Percentiles rank a stretch among this genome's conserved stretches.
phyloP scores from a whole-genome alignment of 1,140 invertebrate genomes.

The Branchinecta lindahli region DNA sequence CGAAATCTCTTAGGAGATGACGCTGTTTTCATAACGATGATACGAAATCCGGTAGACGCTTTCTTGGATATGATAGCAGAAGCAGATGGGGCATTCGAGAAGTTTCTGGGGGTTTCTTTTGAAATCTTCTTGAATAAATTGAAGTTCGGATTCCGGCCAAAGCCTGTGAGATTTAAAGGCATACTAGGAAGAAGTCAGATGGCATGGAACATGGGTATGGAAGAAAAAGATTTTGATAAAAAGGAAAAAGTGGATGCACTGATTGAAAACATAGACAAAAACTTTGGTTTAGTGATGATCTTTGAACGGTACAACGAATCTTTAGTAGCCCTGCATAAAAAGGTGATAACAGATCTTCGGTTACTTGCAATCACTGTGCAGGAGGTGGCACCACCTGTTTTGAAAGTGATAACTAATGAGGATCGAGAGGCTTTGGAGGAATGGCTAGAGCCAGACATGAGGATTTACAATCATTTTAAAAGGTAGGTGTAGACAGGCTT shows the following conservation, averaged over 20 bases:
- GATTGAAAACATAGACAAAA: neutral
- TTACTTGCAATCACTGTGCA: neutral
- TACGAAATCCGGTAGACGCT: neutral
- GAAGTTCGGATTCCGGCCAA: neutral
- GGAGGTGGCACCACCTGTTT: neutral
- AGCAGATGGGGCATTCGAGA: neutral
- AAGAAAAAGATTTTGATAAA: neutral
- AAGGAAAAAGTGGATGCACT: neutral
- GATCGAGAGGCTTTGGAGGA: neutral
- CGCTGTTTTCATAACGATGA: neutral
- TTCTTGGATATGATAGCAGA: neutral
- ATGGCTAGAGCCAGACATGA: neutral
- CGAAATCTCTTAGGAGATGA: neutral
- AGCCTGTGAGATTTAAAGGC: neutral
- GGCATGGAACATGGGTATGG: neutral
- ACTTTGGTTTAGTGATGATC: neutral
- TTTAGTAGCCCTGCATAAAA: neutral
- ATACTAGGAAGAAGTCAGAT: neutral
- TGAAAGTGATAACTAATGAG: neutral
- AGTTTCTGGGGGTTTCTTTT: neutral
- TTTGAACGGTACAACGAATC: neutral
- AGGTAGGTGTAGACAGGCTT: neutral
- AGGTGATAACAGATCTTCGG: neutral
- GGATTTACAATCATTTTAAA: conserved; percentile 1
- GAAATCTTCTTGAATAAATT: neutral